Evolutionary conservation across 2,797 vertebrate genomes (phyloP).

Genomic region (Silurus lanzhouensis): DNA sequence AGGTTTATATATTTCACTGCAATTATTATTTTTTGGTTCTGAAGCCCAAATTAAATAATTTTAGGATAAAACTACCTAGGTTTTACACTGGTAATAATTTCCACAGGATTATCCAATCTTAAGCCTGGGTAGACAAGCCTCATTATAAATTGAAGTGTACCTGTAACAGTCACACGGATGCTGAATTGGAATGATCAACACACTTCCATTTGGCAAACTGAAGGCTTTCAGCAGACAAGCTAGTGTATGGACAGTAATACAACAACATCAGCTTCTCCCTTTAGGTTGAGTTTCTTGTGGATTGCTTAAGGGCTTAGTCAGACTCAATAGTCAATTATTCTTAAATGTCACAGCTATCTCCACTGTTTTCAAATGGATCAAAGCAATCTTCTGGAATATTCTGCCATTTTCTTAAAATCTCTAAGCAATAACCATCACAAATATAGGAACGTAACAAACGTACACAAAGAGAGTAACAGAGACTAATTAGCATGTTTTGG

Average conservation of each 20-base stretch:
- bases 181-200: constrained; percentile 6
- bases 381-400: constrained; percentile 27
- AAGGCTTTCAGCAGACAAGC: neutral
- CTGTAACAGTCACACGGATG: neutral
- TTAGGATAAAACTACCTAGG: neutral
- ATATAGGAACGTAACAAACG: constrained; percentile 21
- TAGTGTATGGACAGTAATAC: neutral
- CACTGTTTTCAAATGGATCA: constrained; percentile 6
- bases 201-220: neutral
- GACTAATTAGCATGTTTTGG: constrained; percentile 14
- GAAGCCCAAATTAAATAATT: neutral
- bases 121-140: neutral
- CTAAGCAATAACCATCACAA: constrained; percentile 20
- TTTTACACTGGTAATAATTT: neutral
- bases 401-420: constrained; percentile 3
- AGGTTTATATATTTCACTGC: neutral
- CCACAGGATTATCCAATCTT: neutral
- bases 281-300: neutral
- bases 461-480: constrained; percentile 3
- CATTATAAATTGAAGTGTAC: neutral
- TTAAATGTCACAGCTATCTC: constrained; percentile 1
- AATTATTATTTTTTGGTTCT: neutral
- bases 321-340: constrained; percentile 9
- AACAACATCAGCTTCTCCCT: neutral
- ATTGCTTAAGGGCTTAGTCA: constrained; percentile 7